Percentiles rank a stretch among this genome's conserved stretches.
These are phyloP conservation scores for Brachyptera putata DNA, from an alignment of 2,888 invertebrate species.

Conservation along the genomic window DNA sequence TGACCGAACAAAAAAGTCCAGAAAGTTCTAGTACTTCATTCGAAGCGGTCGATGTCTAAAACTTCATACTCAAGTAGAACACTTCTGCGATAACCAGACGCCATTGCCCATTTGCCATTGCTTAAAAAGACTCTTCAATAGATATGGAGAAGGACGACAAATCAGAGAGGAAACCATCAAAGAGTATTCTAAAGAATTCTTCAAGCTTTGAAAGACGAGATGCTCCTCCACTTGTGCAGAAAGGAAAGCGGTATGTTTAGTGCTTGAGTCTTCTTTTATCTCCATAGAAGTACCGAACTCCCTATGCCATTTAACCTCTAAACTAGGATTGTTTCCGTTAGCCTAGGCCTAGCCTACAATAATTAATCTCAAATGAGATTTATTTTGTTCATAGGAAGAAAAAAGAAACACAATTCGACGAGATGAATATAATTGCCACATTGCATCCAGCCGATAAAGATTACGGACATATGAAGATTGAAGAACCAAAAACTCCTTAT, in stretches of 20 bases:
- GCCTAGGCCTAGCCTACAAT: no score
- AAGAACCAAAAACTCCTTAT: slow-evolving; percentile 96
- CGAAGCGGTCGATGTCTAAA: no score
- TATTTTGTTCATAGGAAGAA: slow-evolving; percentile 31
- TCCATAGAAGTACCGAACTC: neutral
- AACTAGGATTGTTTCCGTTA: neutral
- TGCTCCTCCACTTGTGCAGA: slow-evolving; percentile 29
- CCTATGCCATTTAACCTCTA: neutral
- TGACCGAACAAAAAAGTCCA: no score
- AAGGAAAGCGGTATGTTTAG: neutral
- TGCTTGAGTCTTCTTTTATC: neutral
- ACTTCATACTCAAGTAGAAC: no score
- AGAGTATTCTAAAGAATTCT: slow-evolving; percentile 89
- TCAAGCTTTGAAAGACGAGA: slow-evolving; percentile 80
- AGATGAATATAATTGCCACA: slow-evolving; percentile 97
- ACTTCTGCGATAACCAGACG: no score
- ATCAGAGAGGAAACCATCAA: slow-evolving; percentile 75
- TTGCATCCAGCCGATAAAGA: slow-evolving; percentile 97
- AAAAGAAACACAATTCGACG: slow-evolving; percentile 85
- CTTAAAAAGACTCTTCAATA: no score
- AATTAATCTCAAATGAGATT: neutral
- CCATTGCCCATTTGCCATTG: no score
- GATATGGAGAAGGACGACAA: slow-evolving; percentile 62
- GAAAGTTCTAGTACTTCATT: no score
- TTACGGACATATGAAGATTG: slow-evolving; percentile 98